Percentiles rank a stretch among this genome's conserved stretches.
These are phyloP conservation scores for Limanda limanda DNA, from an alignment of 2,113 vertebrate species.

Conservation along the genomic window DNA sequence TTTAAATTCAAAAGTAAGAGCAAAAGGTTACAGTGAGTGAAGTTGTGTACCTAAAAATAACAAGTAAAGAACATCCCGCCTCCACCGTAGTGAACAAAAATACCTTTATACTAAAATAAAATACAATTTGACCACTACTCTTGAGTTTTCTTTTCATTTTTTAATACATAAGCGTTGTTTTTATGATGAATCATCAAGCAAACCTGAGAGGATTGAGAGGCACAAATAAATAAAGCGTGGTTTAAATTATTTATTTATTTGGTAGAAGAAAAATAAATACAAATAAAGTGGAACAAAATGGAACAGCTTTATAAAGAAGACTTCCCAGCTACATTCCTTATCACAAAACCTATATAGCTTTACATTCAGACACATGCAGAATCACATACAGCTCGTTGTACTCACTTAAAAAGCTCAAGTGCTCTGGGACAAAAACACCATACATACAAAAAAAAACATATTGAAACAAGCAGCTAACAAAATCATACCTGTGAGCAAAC, in stretches of 20 bases:
- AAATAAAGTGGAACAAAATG: conserved; percentile 25
- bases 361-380: conserved; percentile 22
- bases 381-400: not conserved
- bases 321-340: not conserved
- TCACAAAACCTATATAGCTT: not conserved
- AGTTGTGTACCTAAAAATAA: too few species aligned
- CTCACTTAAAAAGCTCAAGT: not conserved
- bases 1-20: too few species aligned
- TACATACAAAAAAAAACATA: conserved; percentile 31
- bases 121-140: too few species aligned
- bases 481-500: not conserved
- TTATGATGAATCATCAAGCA: too few species aligned
- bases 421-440: conserved; percentile 4
- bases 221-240: too few species aligned
- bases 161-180: too few species aligned
- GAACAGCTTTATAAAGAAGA: not conserved
- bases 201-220: too few species aligned
- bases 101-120: too few species aligned
- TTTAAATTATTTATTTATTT: not conserved
- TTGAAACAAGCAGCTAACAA: conserved; percentile 1
- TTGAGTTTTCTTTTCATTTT: too few species aligned
- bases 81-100: too few species aligned
- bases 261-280: conserved; percentile 8
- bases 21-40: too few species aligned
- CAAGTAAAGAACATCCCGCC: too few species aligned